Base-by-base conservation (phyloP, 2,797 vertebrate species). In the Danionella dracula region DNA sequence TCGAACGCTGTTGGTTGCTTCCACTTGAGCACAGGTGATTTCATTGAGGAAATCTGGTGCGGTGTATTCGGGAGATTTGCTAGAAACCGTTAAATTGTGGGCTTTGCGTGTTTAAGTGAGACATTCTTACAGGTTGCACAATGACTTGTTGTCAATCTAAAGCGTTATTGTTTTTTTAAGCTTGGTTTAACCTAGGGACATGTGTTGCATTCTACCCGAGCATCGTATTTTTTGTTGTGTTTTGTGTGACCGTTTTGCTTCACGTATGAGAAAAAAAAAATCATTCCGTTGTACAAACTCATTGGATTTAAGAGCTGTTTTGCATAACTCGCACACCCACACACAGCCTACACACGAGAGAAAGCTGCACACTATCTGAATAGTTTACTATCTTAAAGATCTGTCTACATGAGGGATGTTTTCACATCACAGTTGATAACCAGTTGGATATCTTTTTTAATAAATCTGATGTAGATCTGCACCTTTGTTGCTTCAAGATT, bases 71-170 rank as follows among this genome's bases (percentile, higher is more conserved):
- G 4, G 5, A 23, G 1, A 27, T 55, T 37, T 45, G 12, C 5
- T 37, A 1, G 15, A 21, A 31, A 8, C 3, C 1, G 17, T 55
- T 37, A 21, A 31, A 8, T 41, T 21, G 41, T 58, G 8, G 4
- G 13, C 2, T 15, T 15, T 15, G 11, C 9, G 40, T 27, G 11
- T 65, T 50, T 38, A 38, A 45, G 29, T 29, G 13, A 46, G 32
- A 66, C 51, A 66, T 15, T 66, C 44, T 40, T 49, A 57, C 53
- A 66, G 53, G 64, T 66, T 66, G 53, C 41, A 17, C 15, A 11
- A 48, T 8, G 21, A 35, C 34, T 23, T 23, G 19, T 1, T 35
- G 5, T 54, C n/a, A n/a, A 45, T 35, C 19, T 54, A 21, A 44
- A 10, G 1, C 20, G 35, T 31, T 32, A 23, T 53, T 1, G 1